Percentiles rank a stretch among this genome's conserved stretches.
Evolutionary conservation across 2,113 vertebrate species (phyloP).

Genomic region (Tapirus terrestris): DNA sequence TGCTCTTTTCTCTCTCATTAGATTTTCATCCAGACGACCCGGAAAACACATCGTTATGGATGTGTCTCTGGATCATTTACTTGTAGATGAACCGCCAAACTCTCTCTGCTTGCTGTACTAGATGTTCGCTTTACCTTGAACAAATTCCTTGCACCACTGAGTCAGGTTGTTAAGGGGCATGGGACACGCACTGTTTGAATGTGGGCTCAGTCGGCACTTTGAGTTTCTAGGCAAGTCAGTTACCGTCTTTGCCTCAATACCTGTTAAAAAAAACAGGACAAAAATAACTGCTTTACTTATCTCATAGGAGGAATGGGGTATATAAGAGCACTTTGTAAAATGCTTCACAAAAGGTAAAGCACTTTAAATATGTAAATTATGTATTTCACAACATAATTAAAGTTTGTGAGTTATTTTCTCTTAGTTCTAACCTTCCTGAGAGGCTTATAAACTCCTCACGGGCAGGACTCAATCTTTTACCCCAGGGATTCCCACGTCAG

Average conservation of each 20-base stretch:
- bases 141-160: background rate
- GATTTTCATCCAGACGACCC: background rate
- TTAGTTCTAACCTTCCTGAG: background rate
- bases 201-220: background rate
- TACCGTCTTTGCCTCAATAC: background rate
- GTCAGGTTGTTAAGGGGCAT: background rate
- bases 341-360: background rate
- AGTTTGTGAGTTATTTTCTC: background rate
- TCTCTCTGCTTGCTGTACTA: background rate
- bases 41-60: background rate
- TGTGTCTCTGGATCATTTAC: background rate
- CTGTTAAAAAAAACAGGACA: background rate
- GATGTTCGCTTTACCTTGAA: background rate
- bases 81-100: background rate
- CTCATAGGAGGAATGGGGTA: background rate
- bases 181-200: background rate
- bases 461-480: background rate
- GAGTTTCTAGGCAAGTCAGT: background rate
- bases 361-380: background rate
- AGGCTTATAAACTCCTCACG: background rate
- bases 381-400: background rate
- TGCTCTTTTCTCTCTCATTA: background rate
- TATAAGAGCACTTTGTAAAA: background rate
- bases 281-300: background rate
- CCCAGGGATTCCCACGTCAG: background rate